phyloP scores from a whole-genome alignment of 2,797 vertebrate species.

The Sebastiscus albofasciatus region DNA sequence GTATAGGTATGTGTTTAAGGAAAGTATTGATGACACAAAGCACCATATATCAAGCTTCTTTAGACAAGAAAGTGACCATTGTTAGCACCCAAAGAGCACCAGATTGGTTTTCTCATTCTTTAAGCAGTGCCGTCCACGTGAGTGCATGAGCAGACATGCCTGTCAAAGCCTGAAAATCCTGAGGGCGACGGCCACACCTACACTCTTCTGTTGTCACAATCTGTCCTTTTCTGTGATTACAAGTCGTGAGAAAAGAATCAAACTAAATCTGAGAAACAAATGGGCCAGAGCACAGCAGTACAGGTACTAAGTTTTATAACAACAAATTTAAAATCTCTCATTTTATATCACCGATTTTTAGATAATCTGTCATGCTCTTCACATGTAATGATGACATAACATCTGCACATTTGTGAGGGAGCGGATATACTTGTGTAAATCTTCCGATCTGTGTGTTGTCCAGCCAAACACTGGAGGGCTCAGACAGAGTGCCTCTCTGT shows the following conservation, averaged over 20 bases:
- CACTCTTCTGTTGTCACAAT: constrained; percentile 36
- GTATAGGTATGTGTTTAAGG: constrained; percentile 4
- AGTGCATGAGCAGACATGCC: constrained; percentile 25
- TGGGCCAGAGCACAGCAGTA: background rate
- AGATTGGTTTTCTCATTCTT: background rate
- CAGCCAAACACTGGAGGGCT: constrained; percentile 24
- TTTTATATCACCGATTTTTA: background rate
- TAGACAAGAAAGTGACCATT: background rate
- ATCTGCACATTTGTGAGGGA: background rate
- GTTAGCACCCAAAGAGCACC: background rate
- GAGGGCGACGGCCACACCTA: constrained; percentile 42
- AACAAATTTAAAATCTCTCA: background rate
- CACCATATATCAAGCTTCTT: background rate
- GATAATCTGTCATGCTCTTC: background rate
- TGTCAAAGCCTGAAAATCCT: constrained; percentile 29
- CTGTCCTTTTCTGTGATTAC: constrained; percentile 2
- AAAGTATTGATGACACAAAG: constrained; percentile 11
- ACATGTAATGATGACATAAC: constrained; percentile 7
- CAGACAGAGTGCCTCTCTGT: constrained; percentile 5
- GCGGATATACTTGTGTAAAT: background rate
- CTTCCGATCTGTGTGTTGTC: constrained; percentile 24
- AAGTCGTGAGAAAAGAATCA: background rate
- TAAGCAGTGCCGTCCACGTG: background rate
- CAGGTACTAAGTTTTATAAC: background rate
- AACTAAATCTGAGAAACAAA: background rate